phyloP scores from a whole-genome alignment of 2,888 invertebrate genomes.

The Nipponacmea schrenckii region DNA sequence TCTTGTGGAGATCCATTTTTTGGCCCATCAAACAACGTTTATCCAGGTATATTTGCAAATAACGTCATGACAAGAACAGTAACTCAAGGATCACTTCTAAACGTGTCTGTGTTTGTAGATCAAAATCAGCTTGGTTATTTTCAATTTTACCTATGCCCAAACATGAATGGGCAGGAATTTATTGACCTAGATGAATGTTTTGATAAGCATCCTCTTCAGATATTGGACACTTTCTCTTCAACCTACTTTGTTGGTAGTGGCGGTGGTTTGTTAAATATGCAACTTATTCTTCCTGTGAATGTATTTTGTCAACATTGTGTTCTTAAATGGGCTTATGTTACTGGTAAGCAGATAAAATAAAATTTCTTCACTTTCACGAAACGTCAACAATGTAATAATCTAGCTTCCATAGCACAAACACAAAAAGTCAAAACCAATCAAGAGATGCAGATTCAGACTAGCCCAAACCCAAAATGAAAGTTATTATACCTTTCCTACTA shows the following conservation, averaged over 20 bases:
- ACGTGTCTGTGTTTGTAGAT: slow-evolving; percentile 28
- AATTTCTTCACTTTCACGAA: too few relatives aligned
- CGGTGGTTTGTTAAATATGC: slow-evolving; percentile 29
- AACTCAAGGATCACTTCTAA: slow-evolving; percentile 15
- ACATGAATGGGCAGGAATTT: slow-evolving; percentile 19
- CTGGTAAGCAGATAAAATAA: slow-evolving; percentile 20
- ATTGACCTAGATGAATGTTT: slow-evolving; percentile 6
- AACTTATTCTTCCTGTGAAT: slow-evolving; percentile 23
- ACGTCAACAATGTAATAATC: too few relatives aligned
- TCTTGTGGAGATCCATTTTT: slow-evolving; percentile 29
- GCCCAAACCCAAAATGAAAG: too few relatives aligned
- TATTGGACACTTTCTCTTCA: slow-evolving; percentile 24
- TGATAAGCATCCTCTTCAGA: slow-evolving; percentile 14
- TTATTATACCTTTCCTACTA: too few relatives aligned
- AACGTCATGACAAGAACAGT: slow-evolving; percentile 16
- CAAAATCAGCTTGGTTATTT: slow-evolving; percentile 35
- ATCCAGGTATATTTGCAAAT: slow-evolving; percentile 31
- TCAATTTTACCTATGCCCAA: slow-evolving; percentile 29
- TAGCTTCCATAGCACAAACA: too few relatives aligned
- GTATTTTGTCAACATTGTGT: slow-evolving; percentile 29
- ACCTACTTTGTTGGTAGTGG: slow-evolving; percentile 31
- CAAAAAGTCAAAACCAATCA: too few relatives aligned
- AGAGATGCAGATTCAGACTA: too few relatives aligned
- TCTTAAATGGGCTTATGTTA: slow-evolving; percentile 34
- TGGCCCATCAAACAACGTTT: slow-evolving; percentile 24